Evolutionary conservation across 2,113 vertebrate genomes (phyloP), one percentile per base, ranked within the genome.

Genomic region (Lepisosteus oculatus): DNA sequence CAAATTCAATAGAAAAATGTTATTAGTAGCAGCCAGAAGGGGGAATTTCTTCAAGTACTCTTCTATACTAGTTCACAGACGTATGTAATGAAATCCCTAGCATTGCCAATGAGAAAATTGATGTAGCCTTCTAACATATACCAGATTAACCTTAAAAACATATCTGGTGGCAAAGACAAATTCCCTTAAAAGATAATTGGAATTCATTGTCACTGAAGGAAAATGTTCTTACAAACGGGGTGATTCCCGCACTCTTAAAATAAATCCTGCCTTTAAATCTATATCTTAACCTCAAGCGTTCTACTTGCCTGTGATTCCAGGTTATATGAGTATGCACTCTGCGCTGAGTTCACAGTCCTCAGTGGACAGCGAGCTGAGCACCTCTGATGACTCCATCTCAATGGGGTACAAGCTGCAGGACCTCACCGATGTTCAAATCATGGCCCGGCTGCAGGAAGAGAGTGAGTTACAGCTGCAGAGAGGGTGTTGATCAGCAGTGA

Each of bases 331-430:
- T 70, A 85, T 90, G 84, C 89, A 90, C 43, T 94, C 95, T 0
- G 92, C 95, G 0, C 83, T 97, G 78, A 97, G 95, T 85, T 97
- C 95, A 0, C 95, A 97, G 86, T 96, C 95, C 0, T 97, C 95
- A 0, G 91, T 96, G 74, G 95, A 96, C 85, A 97, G 95, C 0
- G 94, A 96, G 81, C 89, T 96, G 69, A 97, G 95, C 76, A 96
- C 94, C 2, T 96, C 95, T 0, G 95, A 97, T 3, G 95, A 97
- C 84, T 97, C 95, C 76, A 96, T 96, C 85, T 96, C 95, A 2
- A 96, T 97, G 95, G 95, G 95, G 0, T 96, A 96, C 51, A 97
- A 97, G 72, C 91, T 97, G 72, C 95, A 97, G 86, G 95, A 97
- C 81, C 81, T 97, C 84, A 97, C 95, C 0, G 95, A 97, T 2